Evolutionary conservation across 2,797 vertebrate genomes (phyloP), one percentile per base, ranked within the genome.

Genomic region (Zenarchopterus dispar): DNA sequence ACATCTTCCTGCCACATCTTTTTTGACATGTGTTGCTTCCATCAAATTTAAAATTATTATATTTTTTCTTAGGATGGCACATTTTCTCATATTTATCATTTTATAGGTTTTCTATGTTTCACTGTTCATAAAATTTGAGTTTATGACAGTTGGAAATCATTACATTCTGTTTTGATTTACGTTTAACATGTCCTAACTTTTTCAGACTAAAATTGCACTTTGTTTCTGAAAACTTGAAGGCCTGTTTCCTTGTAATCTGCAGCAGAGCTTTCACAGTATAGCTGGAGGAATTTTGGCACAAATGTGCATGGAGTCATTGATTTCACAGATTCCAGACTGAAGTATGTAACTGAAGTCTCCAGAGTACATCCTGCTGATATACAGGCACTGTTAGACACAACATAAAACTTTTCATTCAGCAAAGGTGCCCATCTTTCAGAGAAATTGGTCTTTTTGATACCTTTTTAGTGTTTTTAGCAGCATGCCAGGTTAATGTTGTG

Each of bases 291-390:
- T 69, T 85, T 78, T 84, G 84, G 67, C 74, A 85, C 67, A 70
- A 71, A 77, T 82, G 76, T 68, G 80, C 79, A 85, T 24, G 56
- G 71, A 85, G 73, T 81, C 80, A 88, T 84, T 53, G 80, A 87
- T 82, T 88, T 81, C 78, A 80, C 80, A 76, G 81, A 83, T 73
- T 81, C 47, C 24, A 78, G 85, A 83, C 74, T 70, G 54, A 51
- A 82, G 78, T 57, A 55, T 57, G 70, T 24, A 49, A 81, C 81
- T 86, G 64, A 87, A 83, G 81, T 78, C 51, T 79, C 56, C 8
- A 28, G 28, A 28, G 28, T 73, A 71, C 18, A 63, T 77, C 44
- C 59, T 45, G 17, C 65, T 69, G 62, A 70, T 67, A 64, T 59
- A 31, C 24, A 68, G 42, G 42, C 73, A 18, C 59, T 42, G 63